A percentile compares a stretch with the other conserved stretches of the same genome.
Evolutionary conservation across 2,888 invertebrate genomes (phyloP).

Genomic region (Antheraea assamensis): DNA sequence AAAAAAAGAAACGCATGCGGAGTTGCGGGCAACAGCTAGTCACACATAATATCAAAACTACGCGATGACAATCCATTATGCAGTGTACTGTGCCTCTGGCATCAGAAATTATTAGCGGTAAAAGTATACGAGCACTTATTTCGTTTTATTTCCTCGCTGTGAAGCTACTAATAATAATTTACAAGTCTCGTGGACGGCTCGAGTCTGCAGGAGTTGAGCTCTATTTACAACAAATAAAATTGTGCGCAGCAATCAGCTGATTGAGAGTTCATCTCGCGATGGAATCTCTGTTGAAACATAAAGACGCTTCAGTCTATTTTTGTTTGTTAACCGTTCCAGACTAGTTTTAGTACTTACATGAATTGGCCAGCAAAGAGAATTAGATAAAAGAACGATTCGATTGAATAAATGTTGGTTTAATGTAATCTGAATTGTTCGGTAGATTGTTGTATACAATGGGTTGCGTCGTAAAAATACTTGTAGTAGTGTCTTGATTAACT

Average conservation of each 20-base stretch:
- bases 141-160: background rate
- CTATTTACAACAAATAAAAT: slow-evolving; percentile 56
- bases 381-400: slow-evolving; percentile 36
- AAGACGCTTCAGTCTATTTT: slow-evolving; percentile 26
- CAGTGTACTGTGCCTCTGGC: background rate
- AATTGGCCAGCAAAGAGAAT: slow-evolving; percentile 38
- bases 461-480: background rate
- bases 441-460: background rate
- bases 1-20: too few species aligned
- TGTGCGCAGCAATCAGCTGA: slow-evolving; percentile 43
- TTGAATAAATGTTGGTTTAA: slow-evolving; percentile 31
- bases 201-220: slow-evolving; percentile 8
- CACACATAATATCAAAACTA: background rate
- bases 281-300: slow-evolving; percentile 27
- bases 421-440: slow-evolving; percentile 23
- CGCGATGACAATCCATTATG: background rate
- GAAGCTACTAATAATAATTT: slow-evolving; percentile 9
- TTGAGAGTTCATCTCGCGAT: slow-evolving; percentile 19
- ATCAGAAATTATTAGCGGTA: slow-evolving; percentile 5
- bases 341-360: slow-evolving; percentile 35
- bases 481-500: background rate
- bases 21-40: too few species aligned
- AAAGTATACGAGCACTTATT: slow-evolving; percentile 13
- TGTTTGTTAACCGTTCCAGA: slow-evolving; percentile 31
- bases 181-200: slow-evolving; percentile 2